A percentile compares a stretch with the other conserved stretches of the same genome.
Evolutionary conservation across 2,888 invertebrate genomes (phyloP).

Genomic region (Clusia tigrina): DNA sequence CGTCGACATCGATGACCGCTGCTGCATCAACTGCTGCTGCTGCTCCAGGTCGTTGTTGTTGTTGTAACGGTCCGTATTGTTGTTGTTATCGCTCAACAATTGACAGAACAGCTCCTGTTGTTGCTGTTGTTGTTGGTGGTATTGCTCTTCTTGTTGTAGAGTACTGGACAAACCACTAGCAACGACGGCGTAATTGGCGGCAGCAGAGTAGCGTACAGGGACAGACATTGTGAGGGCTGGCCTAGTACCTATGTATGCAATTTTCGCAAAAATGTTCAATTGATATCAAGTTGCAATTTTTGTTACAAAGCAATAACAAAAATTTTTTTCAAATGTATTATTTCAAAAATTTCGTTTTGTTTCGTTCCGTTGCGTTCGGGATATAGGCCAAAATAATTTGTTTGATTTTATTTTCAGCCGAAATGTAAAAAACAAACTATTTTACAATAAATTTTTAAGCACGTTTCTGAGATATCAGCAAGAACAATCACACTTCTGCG

Average conservation of each 20-base stretch:
- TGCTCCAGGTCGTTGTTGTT: conserved; percentile 41
- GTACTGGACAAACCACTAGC: conserved; percentile 62
- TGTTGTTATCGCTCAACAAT: conserved; percentile 42
- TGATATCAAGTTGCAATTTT: conserved; percentile 1
- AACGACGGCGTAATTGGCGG: conserved; percentile 63
- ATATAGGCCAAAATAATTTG: conserved; percentile 38
- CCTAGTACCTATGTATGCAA: conserved; percentile 62
- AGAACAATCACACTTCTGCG: conserved; percentile 22
- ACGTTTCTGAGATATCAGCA: conserved; percentile 44
- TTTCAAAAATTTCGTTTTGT: conserved; percentile 41
- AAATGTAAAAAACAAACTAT: no score
- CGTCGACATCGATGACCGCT: conserved; percentile 61
- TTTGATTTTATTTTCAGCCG: conserved; percentile 60
- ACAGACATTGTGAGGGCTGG: conserved; percentile 67
- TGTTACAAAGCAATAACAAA: not conserved
- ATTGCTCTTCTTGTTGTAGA: conserved; percentile 61
- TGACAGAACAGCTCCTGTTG: conserved; percentile 44
- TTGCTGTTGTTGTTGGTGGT: conserved; percentile 53
- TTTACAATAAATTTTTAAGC: conserved; percentile 37
- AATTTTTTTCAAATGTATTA: conserved; percentile 25
- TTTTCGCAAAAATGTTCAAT: conserved; percentile 24
- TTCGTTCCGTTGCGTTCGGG: conserved; percentile 23
- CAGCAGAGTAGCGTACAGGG: conserved; percentile 66
- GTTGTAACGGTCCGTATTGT: conserved; percentile 40
- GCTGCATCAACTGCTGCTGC: conserved; percentile 63